phyloP scores from a whole-genome alignment of 2,888 invertebrate genomes.

The Kuschelorhynchus macadamiae region DNA sequence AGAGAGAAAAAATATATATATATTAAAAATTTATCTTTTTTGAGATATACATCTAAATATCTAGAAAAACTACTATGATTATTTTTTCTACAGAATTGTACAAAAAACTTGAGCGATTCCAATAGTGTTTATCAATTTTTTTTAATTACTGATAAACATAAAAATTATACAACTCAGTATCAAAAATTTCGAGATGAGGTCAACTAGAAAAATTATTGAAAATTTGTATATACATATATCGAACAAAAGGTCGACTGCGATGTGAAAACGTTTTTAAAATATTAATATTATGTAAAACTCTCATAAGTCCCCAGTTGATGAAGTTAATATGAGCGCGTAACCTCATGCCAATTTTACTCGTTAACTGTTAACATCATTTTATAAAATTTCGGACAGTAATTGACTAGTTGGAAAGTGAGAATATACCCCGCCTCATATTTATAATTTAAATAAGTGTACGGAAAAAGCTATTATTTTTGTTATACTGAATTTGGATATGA shows the following conservation, averaged over 20 bases:
- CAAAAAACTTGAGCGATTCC: no score
- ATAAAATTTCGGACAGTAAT: background rate
- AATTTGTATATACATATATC: constrained; percentile 4
- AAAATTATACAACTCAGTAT: background rate
- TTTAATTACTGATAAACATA: background rate
- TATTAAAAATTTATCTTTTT: no score
- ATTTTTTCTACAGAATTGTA: no score
- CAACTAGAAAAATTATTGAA: constrained; percentile 1
- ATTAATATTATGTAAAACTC: background rate
- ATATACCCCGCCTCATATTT: background rate
- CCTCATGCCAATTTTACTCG: constrained; percentile 1
- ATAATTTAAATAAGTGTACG: no score
- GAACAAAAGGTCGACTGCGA: background rate
- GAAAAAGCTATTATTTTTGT: no score
- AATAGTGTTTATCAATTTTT: no score
- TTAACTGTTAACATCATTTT: background rate
- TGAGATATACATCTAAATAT: no score
- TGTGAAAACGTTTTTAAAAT: constrained; percentile 1
- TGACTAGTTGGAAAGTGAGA: background rate
- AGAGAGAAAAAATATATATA: no score
- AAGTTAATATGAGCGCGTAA: constrained; percentile 1
- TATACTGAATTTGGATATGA: no score
- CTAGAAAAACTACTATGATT: no score
- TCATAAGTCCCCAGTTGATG: background rate
- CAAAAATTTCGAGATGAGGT: background rate